Conservation (phyloP, 1,140 invertebrate species). For the Thaumetopoea pityocampa region DNA sequence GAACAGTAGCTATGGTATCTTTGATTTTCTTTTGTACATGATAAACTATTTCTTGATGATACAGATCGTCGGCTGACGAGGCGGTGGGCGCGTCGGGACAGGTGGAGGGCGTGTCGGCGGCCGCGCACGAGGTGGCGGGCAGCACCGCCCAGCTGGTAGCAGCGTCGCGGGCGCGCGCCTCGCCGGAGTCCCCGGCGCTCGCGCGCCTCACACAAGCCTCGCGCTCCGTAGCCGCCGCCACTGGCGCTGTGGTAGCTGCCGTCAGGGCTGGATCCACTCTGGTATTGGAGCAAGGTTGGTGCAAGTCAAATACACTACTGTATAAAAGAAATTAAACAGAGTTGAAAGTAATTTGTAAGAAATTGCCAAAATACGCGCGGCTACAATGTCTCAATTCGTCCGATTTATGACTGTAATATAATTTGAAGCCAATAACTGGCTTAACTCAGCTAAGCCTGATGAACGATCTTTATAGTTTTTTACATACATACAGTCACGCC, state of each 20-base stretch:
- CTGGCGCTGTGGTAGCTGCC: slow-evolving; percentile 88
- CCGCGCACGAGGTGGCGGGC: slow-evolving; percentile 97
- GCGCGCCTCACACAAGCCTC: slow-evolving; percentile 88
- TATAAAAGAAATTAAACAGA: too few species aligned
- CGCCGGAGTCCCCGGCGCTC: slow-evolving; percentile 87
- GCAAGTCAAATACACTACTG: background rate
- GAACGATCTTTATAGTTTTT: too few species aligned
- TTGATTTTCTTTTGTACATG: background rate
- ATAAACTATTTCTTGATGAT: slow-evolving; percentile 15
- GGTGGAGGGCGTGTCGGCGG: slow-evolving; percentile 95
- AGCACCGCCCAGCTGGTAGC: slow-evolving; percentile 98
- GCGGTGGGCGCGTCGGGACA: slow-evolving; percentile 92
- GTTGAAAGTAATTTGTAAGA: too few species aligned
- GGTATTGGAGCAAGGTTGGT: slow-evolving; percentile 36
- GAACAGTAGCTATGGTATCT: background rate
- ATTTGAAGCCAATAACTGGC: too few species aligned
- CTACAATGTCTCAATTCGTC: too few species aligned
- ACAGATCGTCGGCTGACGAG: slow-evolving; percentile 94
- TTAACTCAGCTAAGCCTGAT: too few species aligned
- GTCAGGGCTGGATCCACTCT: slow-evolving; percentile 82
- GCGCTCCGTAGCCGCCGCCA: slow-evolving; percentile 90
- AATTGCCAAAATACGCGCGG: too few species aligned
- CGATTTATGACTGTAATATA: too few species aligned
- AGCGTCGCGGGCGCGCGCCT: slow-evolving; percentile 94
- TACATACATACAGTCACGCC: too few species aligned